A percentile compares a stretch with the other conserved stretches of the same genome.
phyloP scores from a whole-genome alignment of 2,888 invertebrate species.

The Synergus umbraculus region DNA sequence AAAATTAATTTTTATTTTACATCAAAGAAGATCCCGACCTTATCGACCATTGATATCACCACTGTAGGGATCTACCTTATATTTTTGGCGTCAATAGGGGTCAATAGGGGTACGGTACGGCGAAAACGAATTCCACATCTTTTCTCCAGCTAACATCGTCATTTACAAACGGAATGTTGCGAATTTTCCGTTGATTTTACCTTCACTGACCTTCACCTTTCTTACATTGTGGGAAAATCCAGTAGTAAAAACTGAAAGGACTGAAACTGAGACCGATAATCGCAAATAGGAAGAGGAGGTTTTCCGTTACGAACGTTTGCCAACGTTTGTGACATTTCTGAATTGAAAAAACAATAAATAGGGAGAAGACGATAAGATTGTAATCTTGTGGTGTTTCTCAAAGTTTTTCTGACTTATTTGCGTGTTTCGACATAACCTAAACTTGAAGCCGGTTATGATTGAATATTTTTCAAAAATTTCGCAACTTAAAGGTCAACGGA shows the following conservation, averaged over 20 bases:
- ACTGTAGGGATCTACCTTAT: too few species aligned
- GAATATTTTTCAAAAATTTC: neutral
- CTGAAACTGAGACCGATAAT: neutral
- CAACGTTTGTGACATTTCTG: neutral
- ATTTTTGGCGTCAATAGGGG: too few species aligned
- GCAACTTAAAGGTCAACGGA: neutral
- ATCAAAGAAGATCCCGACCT: too few species aligned
- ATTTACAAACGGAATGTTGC: too few species aligned
- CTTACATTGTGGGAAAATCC: too few species aligned
- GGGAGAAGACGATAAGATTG: neutral
- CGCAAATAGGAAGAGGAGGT: neutral
- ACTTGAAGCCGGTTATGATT: conserved; percentile 6
- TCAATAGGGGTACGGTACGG: too few species aligned
- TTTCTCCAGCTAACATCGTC: too few species aligned
- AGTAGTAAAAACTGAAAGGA: neutral
- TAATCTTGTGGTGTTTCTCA: neutral
- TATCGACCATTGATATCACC: too few species aligned
- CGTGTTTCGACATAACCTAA: neutral
- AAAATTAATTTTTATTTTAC: too few species aligned
- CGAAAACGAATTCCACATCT: too few species aligned
- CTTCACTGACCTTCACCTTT: too few species aligned
- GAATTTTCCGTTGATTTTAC: too few species aligned
- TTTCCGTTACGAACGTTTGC: neutral
- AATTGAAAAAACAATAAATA: neutral
- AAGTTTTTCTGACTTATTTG: neutral